phyloP scores from a whole-genome alignment of 2,797 vertebrate species.

The Pangasius macronema region DNA sequence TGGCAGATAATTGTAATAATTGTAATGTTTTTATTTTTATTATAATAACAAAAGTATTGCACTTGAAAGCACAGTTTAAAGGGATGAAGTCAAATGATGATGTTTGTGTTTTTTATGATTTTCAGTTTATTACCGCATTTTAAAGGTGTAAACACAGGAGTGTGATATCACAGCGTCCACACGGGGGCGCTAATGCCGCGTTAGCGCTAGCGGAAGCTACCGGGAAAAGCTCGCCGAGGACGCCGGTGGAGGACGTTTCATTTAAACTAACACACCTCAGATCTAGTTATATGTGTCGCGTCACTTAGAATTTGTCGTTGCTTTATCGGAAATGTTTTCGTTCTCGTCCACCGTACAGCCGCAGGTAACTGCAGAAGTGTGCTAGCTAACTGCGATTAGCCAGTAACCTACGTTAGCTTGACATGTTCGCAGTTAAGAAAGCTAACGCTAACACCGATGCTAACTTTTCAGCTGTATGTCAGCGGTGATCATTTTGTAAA shows the following conservation, averaged over 20 bases:
- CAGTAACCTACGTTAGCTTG: conserved; percentile 17
- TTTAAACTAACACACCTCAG: neutral
- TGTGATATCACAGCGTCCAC: neutral
- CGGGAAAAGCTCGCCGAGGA: conserved; percentile 14
- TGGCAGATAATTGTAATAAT: neutral
- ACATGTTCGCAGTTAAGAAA: neutral
- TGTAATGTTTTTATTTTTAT: neutral
- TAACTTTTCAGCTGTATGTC: neutral
- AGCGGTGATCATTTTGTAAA: neutral
- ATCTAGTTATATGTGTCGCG: neutral
- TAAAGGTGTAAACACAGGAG: neutral
- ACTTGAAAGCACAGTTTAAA: neutral
- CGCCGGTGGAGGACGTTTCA: conserved; percentile 45
- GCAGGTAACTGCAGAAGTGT: conserved; percentile 76
- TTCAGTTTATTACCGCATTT: neutral
- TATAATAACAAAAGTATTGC: too few species aligned
- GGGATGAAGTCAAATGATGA: neutral
- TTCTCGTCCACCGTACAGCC: conserved; percentile 86
- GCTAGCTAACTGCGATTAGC: neutral
- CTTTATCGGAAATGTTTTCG: conserved; percentile 81
- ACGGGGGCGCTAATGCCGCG: neutral
- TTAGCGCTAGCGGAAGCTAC: neutral
- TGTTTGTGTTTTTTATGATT: neutral
- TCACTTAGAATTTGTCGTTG: neutral
- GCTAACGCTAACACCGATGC: conserved; percentile 15